These are phyloP conservation scores for Thera obeliscata DNA, from an alignment of 2,888 invertebrate species.

Conservation along the genomic window DNA sequence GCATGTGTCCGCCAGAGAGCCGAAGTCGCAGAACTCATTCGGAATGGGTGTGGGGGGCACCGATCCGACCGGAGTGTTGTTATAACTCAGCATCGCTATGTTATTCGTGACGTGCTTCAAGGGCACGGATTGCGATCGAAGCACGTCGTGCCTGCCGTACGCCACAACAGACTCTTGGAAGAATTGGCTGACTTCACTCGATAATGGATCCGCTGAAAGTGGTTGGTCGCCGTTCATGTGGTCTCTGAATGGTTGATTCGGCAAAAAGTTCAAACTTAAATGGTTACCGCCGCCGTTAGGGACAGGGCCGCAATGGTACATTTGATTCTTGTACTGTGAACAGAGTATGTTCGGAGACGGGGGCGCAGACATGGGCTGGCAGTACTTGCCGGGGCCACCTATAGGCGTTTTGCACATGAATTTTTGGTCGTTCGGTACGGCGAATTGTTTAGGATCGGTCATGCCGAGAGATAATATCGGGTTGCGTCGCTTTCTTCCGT, in stretches of 20 bases:
- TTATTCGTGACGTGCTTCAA: constrained; percentile 84
- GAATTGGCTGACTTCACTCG: constrained; percentile 86
- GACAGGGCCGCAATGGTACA: constrained; percentile 72
- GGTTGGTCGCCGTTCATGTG: constrained; percentile 77
- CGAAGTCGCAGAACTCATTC: constrained; percentile 89
- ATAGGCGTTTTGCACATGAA: constrained; percentile 63
- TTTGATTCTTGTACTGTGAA: constrained; percentile 78
- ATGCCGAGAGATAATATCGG: constrained; percentile 64
- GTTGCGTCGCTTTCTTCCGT: constrained; percentile 69
- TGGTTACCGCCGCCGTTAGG: constrained; percentile 74
- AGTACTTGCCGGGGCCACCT: constrained; percentile 68
- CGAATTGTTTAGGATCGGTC: constrained; percentile 69
- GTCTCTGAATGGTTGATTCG: constrained; percentile 72
- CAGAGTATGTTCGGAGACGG: constrained; percentile 86
- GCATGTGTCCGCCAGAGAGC: constrained; percentile 84
- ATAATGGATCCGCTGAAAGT: constrained; percentile 77
- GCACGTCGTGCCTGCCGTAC: constrained; percentile 75
- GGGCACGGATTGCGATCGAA: constrained; percentile 92
- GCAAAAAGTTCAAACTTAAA: constrained; percentile 73
- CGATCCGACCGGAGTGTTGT: constrained; percentile 86
- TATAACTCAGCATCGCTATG: constrained; percentile 70
- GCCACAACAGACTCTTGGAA: constrained; percentile 79
- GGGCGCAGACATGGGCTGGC: constrained; percentile 87
- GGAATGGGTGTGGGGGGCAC: constrained; percentile 88
- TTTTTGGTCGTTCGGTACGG: constrained; percentile 77